These are phyloP conservation scores for Diploscapter pachys DNA, from an alignment of 1,140 invertebrate species.

Conservation along the genomic window DNA sequence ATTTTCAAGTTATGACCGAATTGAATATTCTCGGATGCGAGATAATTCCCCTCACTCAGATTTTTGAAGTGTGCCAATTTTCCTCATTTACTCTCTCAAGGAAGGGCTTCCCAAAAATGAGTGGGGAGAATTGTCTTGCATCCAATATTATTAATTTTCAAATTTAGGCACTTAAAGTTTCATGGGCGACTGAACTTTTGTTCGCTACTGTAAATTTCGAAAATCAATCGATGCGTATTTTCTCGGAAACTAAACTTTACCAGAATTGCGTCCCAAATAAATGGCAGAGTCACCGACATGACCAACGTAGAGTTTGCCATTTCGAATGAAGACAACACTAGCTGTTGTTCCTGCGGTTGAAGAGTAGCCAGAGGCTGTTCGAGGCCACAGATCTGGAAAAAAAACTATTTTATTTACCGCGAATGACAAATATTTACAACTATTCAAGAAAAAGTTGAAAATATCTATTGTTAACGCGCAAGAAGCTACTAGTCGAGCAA, in stretches of 20 bases:
- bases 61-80: no score
- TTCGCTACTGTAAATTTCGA: background rate
- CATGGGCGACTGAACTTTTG: background rate
- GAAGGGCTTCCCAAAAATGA: no score
- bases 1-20: no score
- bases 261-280: constrained; percentile 76
- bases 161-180: background rate
- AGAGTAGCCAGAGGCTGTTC: constrained; percentile 82
- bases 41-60: no score
- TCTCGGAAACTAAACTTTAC: constrained; percentile 20
- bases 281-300: constrained; percentile 96
- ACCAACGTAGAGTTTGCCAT: constrained; percentile 90
- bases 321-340: constrained; percentile 85
- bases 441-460: background rate
- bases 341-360: constrained; percentile 95
- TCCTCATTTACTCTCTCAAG: no score
- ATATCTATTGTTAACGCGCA: background rate
- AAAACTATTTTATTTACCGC: background rate
- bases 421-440: background rate
- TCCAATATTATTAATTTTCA: background rate
- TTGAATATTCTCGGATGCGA: no score
- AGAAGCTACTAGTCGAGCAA: background rate
- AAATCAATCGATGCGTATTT: background rate
- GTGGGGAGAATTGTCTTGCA: no score
- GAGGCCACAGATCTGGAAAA: constrained; percentile 81